Conservation (phyloP, 2,797 vertebrate species). For the Chromobotia macracanthus region DNA sequence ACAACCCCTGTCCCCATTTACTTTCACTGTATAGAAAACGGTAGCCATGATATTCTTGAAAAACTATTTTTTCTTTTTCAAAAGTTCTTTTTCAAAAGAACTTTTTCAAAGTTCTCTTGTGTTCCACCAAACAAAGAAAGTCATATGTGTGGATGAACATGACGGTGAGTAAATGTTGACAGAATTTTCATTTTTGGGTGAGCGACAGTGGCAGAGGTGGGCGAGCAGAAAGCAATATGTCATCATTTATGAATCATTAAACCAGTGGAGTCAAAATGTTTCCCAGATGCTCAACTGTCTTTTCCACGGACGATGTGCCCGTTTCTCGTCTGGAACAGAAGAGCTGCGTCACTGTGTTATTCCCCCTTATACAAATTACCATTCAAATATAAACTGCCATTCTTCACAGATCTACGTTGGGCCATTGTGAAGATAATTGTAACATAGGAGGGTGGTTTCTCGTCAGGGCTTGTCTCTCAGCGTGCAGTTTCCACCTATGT, state of each 20-base stretch:
- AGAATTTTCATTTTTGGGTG: no score
- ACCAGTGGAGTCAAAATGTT: slow-evolving; percentile 40
- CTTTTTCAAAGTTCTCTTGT: no score
- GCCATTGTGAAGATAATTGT: slow-evolving; percentile 38
- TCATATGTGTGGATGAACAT: not conserved
- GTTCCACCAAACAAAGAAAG: not conserved
- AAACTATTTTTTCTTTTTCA: no score
- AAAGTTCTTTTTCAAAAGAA: no score
- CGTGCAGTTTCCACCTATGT: slow-evolving; percentile 30
- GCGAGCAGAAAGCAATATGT: slow-evolving; percentile 26
- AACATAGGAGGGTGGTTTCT: slow-evolving; percentile 31
- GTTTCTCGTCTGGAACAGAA: not conserved
- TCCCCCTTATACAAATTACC: slow-evolving; percentile 31
- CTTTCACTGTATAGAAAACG: not conserved
- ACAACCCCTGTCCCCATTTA: not conserved
- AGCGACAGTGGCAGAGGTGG: not conserved
- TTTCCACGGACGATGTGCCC: not conserved
- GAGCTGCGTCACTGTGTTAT: slow-evolving; percentile 21
- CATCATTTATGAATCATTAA: slow-evolving; percentile 45
- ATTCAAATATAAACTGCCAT: slow-evolving; percentile 33
- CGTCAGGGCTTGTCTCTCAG: slow-evolving; percentile 5
- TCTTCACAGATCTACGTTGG: slow-evolving; percentile 29
- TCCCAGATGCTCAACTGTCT: slow-evolving; percentile 26
- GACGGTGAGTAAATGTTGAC: not conserved
- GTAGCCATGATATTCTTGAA: no score